Base-by-base conservation (phyloP, 2,888 invertebrate species). In the Leptinotarsa rubiginosa region DNA sequence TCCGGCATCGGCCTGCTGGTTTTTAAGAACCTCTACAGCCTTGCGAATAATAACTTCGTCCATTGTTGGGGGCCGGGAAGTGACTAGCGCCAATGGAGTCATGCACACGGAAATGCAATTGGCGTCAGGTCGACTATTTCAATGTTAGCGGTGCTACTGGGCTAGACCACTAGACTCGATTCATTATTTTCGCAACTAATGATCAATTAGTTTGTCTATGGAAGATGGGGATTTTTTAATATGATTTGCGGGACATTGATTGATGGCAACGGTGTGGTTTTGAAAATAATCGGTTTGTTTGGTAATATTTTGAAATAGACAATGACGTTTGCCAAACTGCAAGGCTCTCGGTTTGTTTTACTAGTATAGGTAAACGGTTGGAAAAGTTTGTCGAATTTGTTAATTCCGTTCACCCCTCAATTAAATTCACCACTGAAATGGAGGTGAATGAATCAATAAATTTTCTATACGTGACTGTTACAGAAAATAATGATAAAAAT, bases 1-100 rank as follows among this genome's bases (percentile, higher is more conserved):
- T 84, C 80, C 79, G 81, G 75, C 77, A 78, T 81, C 80, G 83
- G 83, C 82, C 83, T 79, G 77, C 78, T 80, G 85, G 80, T 78
- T 83, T 80, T 81, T 75, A 78, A 82, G 81, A 78, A 79, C 74
- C 73, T 76, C 73, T 77, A 73, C 69, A 65, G 73, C 77, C 78
- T 78, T 76, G 62, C 65, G 75, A 79, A 81, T 81, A 82, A 80
- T 78, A 79, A 77, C 75, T 75, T 72, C 49, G 65, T 47, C 74
- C 65, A 76, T 76, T 77, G 78, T 79, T 72, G 78, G 73, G 69
- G 66, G 73, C 74, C 66, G 77, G 79, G 77, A 80, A 80, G 79
- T 80, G 78, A 77, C 75, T 77, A 77, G 75, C 76, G 77, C 75
- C 73, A 71, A 76, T 73, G 69, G 73, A 74, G 67, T 70, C 75